phyloP scores from a whole-genome alignment of 1,140 invertebrate genomes.

The Aphaenogaster ashmeadi region DNA sequence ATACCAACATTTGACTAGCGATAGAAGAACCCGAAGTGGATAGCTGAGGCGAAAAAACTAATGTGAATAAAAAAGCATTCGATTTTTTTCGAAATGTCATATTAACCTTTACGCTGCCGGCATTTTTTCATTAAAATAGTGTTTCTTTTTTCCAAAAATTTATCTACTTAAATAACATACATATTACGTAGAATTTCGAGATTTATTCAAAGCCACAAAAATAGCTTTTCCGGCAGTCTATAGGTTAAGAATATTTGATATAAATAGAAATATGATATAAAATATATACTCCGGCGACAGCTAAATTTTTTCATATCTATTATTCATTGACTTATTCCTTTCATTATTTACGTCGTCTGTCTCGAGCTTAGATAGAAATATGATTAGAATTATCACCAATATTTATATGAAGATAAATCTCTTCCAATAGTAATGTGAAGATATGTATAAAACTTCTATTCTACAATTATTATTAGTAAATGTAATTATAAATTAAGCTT shows the following conservation, averaged over 20 bases:
- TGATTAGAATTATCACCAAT: not conserved
- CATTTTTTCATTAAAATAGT: too few species aligned
- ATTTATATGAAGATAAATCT: too few species aligned
- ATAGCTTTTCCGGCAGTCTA: too few species aligned
- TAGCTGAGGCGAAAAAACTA: not conserved
- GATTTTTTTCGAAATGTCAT: not conserved
- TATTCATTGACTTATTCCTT: not conserved
- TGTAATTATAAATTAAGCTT: not conserved
- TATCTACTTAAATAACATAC: too few species aligned
- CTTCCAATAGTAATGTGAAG: too few species aligned
- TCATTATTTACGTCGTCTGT: not conserved
- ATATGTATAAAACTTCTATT: too few species aligned
- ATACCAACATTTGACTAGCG: constrained; percentile 21
- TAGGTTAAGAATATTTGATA: too few species aligned
- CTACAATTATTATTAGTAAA: not conserved
- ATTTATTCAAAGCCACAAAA: too few species aligned
- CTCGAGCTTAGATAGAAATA: not conserved
- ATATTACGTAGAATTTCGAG: too few species aligned
- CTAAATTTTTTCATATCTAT: not conserved
- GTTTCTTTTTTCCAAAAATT: too few species aligned
- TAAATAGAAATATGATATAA: too few species aligned
- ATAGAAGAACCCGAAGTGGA: not conserved
- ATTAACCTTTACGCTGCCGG: too few species aligned
- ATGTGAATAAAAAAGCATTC: not conserved
- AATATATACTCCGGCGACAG: not conserved